Evolutionary conservation across 2,888 invertebrate genomes (phyloP).

Genomic region (Clepsis dumicolana): DNA sequence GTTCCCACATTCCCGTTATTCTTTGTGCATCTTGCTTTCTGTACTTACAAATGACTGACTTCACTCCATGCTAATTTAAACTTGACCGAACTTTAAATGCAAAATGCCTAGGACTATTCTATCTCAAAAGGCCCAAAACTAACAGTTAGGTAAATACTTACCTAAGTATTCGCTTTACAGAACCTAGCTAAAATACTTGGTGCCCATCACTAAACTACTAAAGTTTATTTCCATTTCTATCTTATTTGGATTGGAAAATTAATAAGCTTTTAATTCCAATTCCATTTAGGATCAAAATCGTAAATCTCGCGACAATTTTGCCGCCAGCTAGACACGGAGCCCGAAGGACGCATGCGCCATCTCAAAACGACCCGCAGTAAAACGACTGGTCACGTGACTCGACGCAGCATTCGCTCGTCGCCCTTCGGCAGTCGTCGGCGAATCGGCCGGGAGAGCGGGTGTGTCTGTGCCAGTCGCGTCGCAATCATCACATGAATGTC

Average conservation of each 20-base stretch:
- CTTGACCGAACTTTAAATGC: too few relatives aligned
- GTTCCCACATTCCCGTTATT: too few relatives aligned
- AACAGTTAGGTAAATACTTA: too few relatives aligned
- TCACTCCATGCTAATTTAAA: too few relatives aligned
- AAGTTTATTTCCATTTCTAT: not conserved
- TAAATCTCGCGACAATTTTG: slow-evolving; percentile 56
- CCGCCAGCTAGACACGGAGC: slow-evolving; percentile 67
- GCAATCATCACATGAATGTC: slow-evolving; percentile 73
- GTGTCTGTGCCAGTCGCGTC: slow-evolving; percentile 62
- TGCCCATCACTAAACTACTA: not conserved
- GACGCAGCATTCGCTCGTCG: slow-evolving; percentile 85
- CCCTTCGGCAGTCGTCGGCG: slow-evolving; percentile 82
- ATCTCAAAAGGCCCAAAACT: not conserved
- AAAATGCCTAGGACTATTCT: too few relatives aligned
- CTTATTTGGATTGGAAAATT: slow-evolving; percentile 4
- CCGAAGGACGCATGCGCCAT: slow-evolving; percentile 76
- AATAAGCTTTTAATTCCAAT: slow-evolving; percentile 12
- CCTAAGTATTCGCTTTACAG: too few relatives aligned
- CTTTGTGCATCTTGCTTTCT: too few relatives aligned
- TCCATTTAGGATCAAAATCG: slow-evolving; percentile 12
- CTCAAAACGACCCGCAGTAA: slow-evolving; percentile 84
- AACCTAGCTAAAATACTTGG: too few relatives aligned
- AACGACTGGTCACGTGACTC: slow-evolving; percentile 86
- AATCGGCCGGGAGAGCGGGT: slow-evolving; percentile 62
- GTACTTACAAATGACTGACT: too few relatives aligned